Conservation (phyloP, 2,888 invertebrate species). For the Hyposoter dolosus region DNA sequence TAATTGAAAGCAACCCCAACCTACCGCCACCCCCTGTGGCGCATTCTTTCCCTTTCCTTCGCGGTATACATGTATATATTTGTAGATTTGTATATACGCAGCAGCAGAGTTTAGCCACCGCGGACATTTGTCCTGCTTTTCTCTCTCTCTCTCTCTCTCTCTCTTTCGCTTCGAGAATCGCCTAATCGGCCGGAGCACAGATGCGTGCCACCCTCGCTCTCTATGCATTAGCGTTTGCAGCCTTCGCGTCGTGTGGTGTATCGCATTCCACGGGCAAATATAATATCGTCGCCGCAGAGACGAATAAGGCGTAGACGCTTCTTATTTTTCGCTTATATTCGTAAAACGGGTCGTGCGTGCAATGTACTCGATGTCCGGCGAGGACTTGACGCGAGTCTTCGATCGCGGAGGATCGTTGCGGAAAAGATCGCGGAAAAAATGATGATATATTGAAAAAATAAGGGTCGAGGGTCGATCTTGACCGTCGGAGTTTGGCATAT, state of each 20-base stretch:
- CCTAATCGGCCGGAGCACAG: constrained; percentile 82
- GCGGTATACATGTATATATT: constrained; percentile 20
- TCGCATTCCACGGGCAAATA: no score
- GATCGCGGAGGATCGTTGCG: no score
- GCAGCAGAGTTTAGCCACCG: constrained; percentile 29
- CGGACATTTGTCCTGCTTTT: constrained; percentile 68
- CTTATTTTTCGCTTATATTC: no score
- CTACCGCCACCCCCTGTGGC: constrained; percentile 69
- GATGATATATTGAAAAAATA: no score
- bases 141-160: constrained; percentile 54
- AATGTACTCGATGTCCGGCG: no score
- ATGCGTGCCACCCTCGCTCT: constrained; percentile 78
- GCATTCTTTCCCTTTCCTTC: constrained; percentile 58
- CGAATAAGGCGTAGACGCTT: no score
- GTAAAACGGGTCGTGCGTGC: no score
- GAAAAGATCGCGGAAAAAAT: no score
- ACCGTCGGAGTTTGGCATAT: neutral
- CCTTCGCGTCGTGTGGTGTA: no score
- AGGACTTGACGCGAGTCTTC: no score
- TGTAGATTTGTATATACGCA: neutral
- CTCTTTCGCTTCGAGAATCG: constrained; percentile 65
- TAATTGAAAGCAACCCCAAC: constrained; percentile 83
- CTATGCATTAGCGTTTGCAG: constrained; percentile 3
- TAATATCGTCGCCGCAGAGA: no score
- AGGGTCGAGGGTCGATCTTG: no score